Evolutionary conservation across 2,888 invertebrate genomes (phyloP).

Genomic region (Cantharis flavilabris): DNA sequence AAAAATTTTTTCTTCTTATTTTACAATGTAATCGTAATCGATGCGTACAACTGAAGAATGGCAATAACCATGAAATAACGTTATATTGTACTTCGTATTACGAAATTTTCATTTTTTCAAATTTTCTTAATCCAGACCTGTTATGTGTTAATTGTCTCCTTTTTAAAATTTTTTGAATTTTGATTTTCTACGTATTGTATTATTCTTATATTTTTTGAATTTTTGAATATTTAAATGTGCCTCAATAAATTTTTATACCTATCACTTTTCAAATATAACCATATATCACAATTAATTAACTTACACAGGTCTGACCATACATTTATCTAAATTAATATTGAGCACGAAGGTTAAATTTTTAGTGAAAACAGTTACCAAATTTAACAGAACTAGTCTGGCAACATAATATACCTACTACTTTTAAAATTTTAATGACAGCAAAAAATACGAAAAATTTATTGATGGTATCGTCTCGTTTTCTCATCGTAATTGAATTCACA

Average conservation of each 20-base stretch:
- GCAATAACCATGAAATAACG: too few relatives aligned
- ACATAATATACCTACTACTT: not conserved
- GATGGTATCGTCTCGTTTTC: not conserved
- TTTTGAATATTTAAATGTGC: not conserved
- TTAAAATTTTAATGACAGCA: not conserved
- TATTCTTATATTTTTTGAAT: too few relatives aligned
- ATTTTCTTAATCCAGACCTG: too few relatives aligned
- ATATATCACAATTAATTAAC: constrained; percentile 4
- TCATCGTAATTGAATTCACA: not conserved
- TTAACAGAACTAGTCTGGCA: not conserved
- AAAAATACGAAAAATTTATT: not conserved
- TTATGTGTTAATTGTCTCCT: too few relatives aligned
- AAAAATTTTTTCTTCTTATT: too few relatives aligned
- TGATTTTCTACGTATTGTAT: too few relatives aligned
- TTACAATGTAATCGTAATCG: too few relatives aligned
- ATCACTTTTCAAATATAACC: not conserved
- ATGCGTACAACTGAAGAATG: too few relatives aligned
- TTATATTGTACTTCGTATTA: too few relatives aligned
- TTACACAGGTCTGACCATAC: not conserved
- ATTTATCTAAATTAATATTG: not conserved
- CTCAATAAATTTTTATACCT: not conserved
- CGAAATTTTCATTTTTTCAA: too few relatives aligned
- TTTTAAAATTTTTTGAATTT: too few relatives aligned
- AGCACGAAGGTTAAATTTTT: not conserved
- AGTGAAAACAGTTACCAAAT: not conserved